Percentiles rank a stretch among this genome's conserved stretches.
Evolutionary conservation across 2,113 vertebrate species (phyloP).

Genomic region (Rafetus swinhoei): DNA sequence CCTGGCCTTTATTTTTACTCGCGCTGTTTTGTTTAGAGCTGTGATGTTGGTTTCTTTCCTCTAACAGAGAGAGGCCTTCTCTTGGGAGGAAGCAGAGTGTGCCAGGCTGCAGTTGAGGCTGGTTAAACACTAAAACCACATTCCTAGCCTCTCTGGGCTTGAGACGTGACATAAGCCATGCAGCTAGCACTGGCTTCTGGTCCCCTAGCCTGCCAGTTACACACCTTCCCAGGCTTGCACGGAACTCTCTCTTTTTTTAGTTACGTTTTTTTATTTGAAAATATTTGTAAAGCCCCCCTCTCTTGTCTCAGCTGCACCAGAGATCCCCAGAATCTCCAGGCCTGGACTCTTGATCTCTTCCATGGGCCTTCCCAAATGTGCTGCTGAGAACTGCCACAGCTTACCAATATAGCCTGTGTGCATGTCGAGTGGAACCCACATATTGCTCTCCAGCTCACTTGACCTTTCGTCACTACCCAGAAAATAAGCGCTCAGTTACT

Average conservation of each 20-base stretch:
- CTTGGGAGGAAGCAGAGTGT: slow-evolving; percentile 77
- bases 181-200: slow-evolving; percentile 52
- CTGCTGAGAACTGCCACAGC: slow-evolving; percentile 55
- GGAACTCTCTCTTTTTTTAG: neutral
- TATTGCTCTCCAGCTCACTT: slow-evolving; percentile 70
- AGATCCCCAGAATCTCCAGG: slow-evolving; percentile 1
- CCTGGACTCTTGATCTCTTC: neutral
- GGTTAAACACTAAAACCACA: slow-evolving; percentile 86
- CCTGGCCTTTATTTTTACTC: slow-evolving; percentile 78
- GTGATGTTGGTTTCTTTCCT: slow-evolving; percentile 75
- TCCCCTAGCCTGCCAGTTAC: neutral
- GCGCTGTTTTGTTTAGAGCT: slow-evolving; percentile 68
- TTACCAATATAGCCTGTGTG: slow-evolving; percentile 51
- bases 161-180: slow-evolving; percentile 83
- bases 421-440: slow-evolving; percentile 55
- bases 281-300: neutral
- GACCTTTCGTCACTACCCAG: slow-evolving; percentile 77
- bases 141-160: slow-evolving; percentile 69
- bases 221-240: neutral
- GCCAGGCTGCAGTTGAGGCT: slow-evolving; percentile 83
- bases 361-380: slow-evolving; percentile 19
- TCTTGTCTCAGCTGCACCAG: neutral
- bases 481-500: slow-evolving; percentile 69
- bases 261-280: slow-evolving; percentile 38
- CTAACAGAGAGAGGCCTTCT: slow-evolving; percentile 69